A percentile compares a stretch with the other conserved stretches of the same genome.
These are phyloP conservation scores for Drosophila koepferae DNA, from an alignment of 2,888 invertebrate genomes.

Conservation along the genomic window DNA sequence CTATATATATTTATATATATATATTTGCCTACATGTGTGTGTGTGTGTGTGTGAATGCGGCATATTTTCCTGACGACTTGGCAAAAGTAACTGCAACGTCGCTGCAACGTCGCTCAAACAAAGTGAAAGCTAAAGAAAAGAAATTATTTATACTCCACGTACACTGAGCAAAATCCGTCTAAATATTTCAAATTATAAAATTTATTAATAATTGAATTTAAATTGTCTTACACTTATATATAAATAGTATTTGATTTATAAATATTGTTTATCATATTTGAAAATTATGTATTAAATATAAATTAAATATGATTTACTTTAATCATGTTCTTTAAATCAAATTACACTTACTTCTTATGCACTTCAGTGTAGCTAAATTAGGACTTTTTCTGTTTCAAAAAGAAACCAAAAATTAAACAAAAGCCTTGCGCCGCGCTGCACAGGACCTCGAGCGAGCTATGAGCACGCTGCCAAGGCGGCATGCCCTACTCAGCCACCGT, in stretches of 20 bases:
- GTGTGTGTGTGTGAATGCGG: constrained; percentile 62
- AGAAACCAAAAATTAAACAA: constrained; percentile 67
- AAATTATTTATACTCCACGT: constrained; percentile 65
- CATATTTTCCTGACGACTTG: constrained; percentile 82
- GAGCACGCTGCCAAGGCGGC: constrained; percentile 45
- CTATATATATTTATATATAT: constrained; percentile 1
- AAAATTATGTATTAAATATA: background rate
- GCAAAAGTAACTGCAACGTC: constrained; percentile 71
- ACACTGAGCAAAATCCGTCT: constrained; percentile 37
- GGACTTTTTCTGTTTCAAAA: constrained; percentile 13
- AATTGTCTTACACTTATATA: background rate
- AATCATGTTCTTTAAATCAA: background rate
- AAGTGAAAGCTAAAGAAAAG: constrained; percentile 77
- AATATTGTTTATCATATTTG: background rate
- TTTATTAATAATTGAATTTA: no score
- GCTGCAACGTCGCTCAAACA: constrained; percentile 67
- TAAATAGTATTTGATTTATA: background rate
- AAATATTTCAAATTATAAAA: no score
- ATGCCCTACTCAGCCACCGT: constrained; percentile 36
- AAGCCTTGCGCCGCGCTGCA: constrained; percentile 42
- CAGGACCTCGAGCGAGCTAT: constrained; percentile 23
- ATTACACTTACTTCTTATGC: no score
- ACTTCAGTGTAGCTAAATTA: constrained; percentile 19
- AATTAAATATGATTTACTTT: background rate
- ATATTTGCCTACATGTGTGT: constrained; percentile 5